phyloP scores from a whole-genome alignment of 2,888 invertebrate species.

The Terebella lapidaria region DNA sequence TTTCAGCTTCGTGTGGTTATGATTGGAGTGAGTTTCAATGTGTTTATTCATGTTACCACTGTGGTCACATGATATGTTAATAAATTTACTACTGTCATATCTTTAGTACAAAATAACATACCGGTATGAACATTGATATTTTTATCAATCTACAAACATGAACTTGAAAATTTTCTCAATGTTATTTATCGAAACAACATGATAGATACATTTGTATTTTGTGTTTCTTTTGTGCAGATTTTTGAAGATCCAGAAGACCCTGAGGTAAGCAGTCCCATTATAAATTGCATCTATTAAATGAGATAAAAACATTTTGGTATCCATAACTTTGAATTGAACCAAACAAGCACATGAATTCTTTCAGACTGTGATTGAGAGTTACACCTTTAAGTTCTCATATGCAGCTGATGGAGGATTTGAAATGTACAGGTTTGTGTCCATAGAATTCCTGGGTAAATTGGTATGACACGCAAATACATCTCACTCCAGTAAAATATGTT shows the following conservation, averaged over 20 bases:
- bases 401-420: slow-evolving; percentile 40
- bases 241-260: slow-evolving; percentile 32
- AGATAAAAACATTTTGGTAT: too few species aligned
- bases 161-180: not conserved
- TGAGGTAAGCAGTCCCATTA: slow-evolving; percentile 35
- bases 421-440: slow-evolving; percentile 38
- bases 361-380: slow-evolving; percentile 53
- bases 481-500: too few species aligned
- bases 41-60: not conserved
- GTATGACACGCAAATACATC: too few species aligned
- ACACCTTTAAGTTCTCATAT: slow-evolving; percentile 54
- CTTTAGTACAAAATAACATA: too few species aligned
- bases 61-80: too few species aligned
- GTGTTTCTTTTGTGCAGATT: not conserved
- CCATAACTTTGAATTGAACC: too few species aligned
- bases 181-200: not conserved
- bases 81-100: too few species aligned
- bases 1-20: slow-evolving; percentile 4
- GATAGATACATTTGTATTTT: not conserved
- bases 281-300: not conserved
- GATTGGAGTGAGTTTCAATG: not conserved
- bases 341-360: too few species aligned
- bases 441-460: too few species aligned
- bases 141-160: not conserved
- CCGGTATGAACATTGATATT: too few species aligned